Evolutionary conservation across 2,888 invertebrate species (phyloP).

Genomic region (Microplitis manilae): DNA sequence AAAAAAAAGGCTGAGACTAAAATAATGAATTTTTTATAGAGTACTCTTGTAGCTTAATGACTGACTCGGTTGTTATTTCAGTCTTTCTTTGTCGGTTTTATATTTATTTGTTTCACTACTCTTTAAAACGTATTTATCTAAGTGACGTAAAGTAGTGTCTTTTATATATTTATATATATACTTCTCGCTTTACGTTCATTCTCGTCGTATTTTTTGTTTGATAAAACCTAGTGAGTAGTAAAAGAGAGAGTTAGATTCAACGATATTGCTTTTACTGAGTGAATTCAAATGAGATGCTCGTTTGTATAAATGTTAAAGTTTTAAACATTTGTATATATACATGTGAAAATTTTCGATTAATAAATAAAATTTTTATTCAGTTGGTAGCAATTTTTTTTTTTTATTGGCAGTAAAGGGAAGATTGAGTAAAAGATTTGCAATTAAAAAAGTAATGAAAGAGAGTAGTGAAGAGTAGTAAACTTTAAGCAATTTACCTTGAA

Average conservation of each 20-base stretch:
- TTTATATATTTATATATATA: background rate
- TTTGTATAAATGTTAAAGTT: too few relatives aligned
- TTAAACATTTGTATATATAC: too few relatives aligned
- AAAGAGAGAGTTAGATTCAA: background rate
- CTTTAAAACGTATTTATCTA: conserved; percentile 5
- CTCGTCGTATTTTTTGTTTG: background rate
- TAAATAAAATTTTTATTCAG: too few relatives aligned
- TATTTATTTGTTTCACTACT: background rate
- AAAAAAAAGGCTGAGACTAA: background rate
- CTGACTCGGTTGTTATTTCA: conserved; percentile 1
- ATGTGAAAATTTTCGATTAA: too few relatives aligned
- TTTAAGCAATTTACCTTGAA: conserved; percentile 76
- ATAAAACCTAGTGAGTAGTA: background rate
- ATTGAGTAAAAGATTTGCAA: background rate
- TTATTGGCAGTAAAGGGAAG: background rate
- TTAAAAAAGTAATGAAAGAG: background rate
- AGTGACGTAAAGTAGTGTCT: conserved; percentile 3
- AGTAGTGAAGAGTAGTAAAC: background rate
- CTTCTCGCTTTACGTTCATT: background rate
- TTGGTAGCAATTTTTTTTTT: too few relatives aligned
- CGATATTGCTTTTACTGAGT: conserved; percentile 19
- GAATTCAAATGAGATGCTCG: conserved; percentile 14
- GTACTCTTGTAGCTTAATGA: background rate
- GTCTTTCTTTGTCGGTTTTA: conserved; percentile 4
- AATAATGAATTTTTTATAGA: background rate